Conservation (phyloP, 1,140 invertebrate genomes). For the Diprion similis region DNA sequence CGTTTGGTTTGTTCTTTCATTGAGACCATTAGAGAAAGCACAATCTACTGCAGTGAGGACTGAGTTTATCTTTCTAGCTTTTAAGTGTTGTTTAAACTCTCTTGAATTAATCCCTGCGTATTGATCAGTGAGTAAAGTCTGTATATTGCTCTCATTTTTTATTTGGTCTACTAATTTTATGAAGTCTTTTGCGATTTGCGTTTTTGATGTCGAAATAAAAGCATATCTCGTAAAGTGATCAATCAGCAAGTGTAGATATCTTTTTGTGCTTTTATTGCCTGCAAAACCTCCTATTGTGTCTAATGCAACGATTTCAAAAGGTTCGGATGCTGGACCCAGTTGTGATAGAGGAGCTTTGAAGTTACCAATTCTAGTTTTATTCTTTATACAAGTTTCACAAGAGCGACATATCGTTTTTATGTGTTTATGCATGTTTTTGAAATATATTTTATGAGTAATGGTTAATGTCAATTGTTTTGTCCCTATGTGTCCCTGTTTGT, state of each 20-base stretch:
- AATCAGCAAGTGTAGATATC: conserved; percentile 24
- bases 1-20: conserved; percentile 28
- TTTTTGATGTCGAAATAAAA: conserved; percentile 24
- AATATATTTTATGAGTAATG: conserved; percentile 26
- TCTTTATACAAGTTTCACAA: conserved; percentile 27
- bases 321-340: conserved; percentile 5
- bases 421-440: conserved; percentile 28
- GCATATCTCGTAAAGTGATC: conserved; percentile 30
- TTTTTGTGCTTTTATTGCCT: conserved; percentile 17
- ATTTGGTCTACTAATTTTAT: conserved; percentile 17
- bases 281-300: conserved; percentile 25
- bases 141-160: background rate
- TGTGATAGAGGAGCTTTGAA: conserved; percentile 10
- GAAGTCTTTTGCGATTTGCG: conserved; percentile 12
- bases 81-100: conserved; percentile 23
- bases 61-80: conserved; percentile 18
- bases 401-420: conserved; percentile 25
- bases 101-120: conserved; percentile 22
- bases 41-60: conserved; percentile 24
- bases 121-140: conserved; percentile 12
- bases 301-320: conserved; percentile 26
- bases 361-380: background rate
- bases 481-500: conserved; percentile 23
- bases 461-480: conserved; percentile 27
- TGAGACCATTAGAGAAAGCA: conserved; percentile 24